Conservation (phyloP, 35 echinoderm and acorn worm genomes). For the Heliocidaris tuberculata region DNA sequence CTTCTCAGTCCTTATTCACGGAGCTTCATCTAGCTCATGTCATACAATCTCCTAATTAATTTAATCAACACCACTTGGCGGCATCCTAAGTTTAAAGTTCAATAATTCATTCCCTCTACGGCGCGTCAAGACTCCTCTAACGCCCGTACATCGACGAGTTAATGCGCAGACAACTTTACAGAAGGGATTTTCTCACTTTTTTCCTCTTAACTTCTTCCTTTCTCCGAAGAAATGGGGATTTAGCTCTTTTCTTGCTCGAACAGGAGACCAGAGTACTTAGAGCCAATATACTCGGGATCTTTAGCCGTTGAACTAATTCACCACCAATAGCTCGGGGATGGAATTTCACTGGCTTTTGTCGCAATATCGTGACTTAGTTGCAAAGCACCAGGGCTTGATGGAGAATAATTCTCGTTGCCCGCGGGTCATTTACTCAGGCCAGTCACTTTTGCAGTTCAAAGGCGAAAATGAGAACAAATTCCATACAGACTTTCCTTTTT, state of each 20-base stretch:
- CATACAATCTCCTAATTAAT: constrained; percentile 40
- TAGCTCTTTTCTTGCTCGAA: constrained; percentile 12
- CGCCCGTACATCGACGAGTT: neutral
- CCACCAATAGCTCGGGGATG: constrained; percentile 38
- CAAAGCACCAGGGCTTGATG: constrained; percentile 19
- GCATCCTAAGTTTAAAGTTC: constrained; percentile 31
- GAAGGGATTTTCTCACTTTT: constrained; percentile 26
- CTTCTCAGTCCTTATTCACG: neutral
- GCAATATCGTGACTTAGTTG: constrained; percentile 43
- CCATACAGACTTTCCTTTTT: neutral
- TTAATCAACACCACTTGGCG: constrained; percentile 34
- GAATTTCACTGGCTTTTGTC: constrained; percentile 42
- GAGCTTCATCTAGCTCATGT: constrained; percentile 23
- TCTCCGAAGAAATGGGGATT: neutral
- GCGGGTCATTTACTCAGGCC: constrained; percentile 35
- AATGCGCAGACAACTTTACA: constrained; percentile 13
- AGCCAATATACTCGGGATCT: constrained; percentile 40
- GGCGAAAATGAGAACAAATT: constrained; percentile 43
- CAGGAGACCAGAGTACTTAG: constrained; percentile 36
- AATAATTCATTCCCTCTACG: neutral
- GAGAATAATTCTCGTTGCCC: constrained; percentile 33
- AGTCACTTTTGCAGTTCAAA: constrained; percentile 39
- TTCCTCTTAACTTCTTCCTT: neutral
- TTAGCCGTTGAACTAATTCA: constrained; percentile 38
- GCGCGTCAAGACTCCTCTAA: neutral